A percentile compares a stretch with the other conserved stretches of the same genome.
phyloP scores from a whole-genome alignment of 2,113 vertebrate genomes.

The Pelodiscus sinensis region DNA sequence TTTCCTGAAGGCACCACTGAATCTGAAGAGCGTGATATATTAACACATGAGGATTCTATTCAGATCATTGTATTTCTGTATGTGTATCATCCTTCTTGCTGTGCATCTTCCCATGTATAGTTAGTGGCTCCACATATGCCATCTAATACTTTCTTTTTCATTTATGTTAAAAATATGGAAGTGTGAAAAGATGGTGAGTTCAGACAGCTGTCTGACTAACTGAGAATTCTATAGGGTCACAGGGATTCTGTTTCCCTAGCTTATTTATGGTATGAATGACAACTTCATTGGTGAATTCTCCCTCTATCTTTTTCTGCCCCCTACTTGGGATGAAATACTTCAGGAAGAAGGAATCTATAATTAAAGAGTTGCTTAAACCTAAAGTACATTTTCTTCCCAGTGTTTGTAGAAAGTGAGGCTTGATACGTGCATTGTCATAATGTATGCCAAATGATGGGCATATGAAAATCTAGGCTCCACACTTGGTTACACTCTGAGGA shows the following conservation, averaged over 20 bases:
- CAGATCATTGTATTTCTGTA: neutral
- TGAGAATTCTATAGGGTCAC: neutral
- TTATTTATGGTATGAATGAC: neutral
- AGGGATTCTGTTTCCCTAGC: neutral
- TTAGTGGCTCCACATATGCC: neutral
- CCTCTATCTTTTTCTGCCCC: neutral
- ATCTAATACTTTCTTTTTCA: neutral
- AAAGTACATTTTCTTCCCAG: neutral
- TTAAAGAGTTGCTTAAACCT: neutral
- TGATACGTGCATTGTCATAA: neutral
- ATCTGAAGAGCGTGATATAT: neutral
- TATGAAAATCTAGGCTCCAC: constrained; percentile 20
- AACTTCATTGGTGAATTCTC: neutral
- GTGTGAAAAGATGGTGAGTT: constrained; percentile 14
- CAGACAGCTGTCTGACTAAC: fast-evolving
- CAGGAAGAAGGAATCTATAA: neutral
- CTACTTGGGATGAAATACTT: neutral
- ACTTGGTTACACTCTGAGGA: neutral
- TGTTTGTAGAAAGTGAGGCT: neutral
- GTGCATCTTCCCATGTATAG: neutral
- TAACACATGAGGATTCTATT: neutral
- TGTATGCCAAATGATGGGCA: neutral
- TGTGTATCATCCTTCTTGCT: neutral
- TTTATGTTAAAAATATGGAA: constrained; percentile 5
- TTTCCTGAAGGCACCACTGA: neutral